Base-by-base conservation (phyloP, 2,888 invertebrate genomes). In the Micoletzkya japonica region DNA sequence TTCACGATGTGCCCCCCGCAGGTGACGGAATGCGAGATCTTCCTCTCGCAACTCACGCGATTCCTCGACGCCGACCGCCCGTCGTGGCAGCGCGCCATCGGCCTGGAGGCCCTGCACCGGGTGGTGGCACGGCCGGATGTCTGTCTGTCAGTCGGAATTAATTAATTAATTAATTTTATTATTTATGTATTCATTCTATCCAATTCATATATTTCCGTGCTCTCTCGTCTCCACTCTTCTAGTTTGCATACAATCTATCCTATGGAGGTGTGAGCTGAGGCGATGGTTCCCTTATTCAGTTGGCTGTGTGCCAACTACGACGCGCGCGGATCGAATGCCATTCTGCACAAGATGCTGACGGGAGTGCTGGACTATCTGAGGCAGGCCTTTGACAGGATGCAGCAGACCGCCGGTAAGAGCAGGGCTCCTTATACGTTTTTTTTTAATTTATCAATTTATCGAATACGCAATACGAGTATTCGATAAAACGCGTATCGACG, bases 1-100 rank as follows among this genome's bases (percentile, higher is more conserved):
- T n/a, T n/a, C n/a, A n/a, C n/a, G n/a, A n/a, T n/a, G n/a, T n/a
- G n/a, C n/a, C n/a, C n/a, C n/a, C n/a, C n/a, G 49, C 57, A 78
- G 77, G 91, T 93, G 37, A 97, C 97, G 0, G 96, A 98, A 87
- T 96, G 96, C 87, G 98, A 98, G 88, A 97, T 98, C 85, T 97
- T 98, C 87, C 89, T 98, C 56, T 95, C 96, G 0, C 88, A 97
- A 64, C 92, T 98, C 67, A 93, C 97, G 49, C 96, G 97, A 87
- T 97, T 98, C 88, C 88, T 97, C 86, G 97, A 97, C 86, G 92
- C 93, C 0, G 97, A 97, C 86, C 95, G 95, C 87, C 94, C 95
- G 2, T 84, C 92, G 75, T 98, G 98, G 97, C 96, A 97, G 86
- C 89, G 96, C 70, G 94, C 95, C 1, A 87, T 96, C 64, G 95